phyloP scores from a whole-genome alignment of 2,113 vertebrate species.

The Lichenostomus cassidix region DNA sequence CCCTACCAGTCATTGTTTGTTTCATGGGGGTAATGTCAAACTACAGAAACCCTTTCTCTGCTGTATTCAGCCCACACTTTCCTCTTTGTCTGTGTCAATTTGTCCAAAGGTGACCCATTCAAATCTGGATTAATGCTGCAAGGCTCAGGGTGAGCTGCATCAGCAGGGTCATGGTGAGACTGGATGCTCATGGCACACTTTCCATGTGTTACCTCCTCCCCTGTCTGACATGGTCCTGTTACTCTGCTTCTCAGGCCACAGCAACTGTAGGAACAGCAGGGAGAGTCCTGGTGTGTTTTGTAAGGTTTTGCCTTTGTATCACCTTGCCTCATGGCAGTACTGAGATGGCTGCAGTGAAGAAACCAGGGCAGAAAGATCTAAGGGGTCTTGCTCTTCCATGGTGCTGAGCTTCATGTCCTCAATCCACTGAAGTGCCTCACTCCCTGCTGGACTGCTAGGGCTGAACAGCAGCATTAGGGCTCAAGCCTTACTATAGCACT shows the following conservation, averaged over 20 bases:
- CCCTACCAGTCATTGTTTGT: background rate
- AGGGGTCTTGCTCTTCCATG: background rate
- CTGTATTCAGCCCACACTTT: background rate
- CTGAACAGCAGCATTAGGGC: background rate
- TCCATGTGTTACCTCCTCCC: background rate
- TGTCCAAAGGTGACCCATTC: background rate
- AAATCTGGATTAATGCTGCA: background rate
- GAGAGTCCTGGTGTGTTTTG: background rate
- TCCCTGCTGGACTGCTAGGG: background rate
- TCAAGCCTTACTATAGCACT: background rate
- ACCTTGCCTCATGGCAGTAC: background rate
- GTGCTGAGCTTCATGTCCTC: background rate
- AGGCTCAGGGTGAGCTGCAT: background rate
- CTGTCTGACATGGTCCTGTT: background rate
- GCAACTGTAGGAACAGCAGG: background rate
- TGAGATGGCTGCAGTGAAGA: background rate
- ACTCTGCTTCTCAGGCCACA: background rate
- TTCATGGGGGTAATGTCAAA: background rate
- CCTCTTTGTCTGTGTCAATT: background rate
- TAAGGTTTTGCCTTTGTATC: background rate
- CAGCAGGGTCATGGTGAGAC: background rate
- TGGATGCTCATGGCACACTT: background rate
- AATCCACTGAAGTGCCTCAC: rapidly evolving
- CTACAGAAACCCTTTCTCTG: background rate
- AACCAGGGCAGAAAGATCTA: background rate